Evolutionary conservation across 2,797 vertebrate genomes (phyloP), one percentile per base, ranked within the genome.

Genomic region (Euphonia xanthogaster): DNA sequence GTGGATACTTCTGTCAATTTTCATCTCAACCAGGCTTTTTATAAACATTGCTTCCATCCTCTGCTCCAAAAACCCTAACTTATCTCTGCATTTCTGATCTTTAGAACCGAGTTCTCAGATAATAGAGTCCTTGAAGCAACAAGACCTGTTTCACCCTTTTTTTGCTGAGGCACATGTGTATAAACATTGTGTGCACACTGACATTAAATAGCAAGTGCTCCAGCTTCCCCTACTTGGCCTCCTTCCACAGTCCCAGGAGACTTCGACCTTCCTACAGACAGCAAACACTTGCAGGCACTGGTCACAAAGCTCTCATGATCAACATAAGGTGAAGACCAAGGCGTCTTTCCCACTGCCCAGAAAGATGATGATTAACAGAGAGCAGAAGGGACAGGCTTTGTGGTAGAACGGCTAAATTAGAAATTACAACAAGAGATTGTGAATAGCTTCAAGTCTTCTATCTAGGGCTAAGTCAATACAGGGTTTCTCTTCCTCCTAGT

Each of bases 1-100:
- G 39, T 31, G 85, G 33, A 54, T 30, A 47, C 20, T 84, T 93
- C 42, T 63, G 51, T 84, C 77, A 86, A 55, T 68, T 94, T 54
- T 79, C n/a, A 78, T 78, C 39, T 71, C 81, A 91, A 4, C 10
- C 25, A 83, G 8, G 68, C 13, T 75, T 92, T 87, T 65, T 75
- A 67, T 12, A 48, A 21, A 55, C 12, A 27, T 11, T 53, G 48
- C 58, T 94, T 80, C 79, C 24, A 83, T 7, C 13, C 13, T 48
- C 55, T 47, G 37, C 37, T 88, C 75, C 35, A 74, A 84, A 90
- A 88, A 1, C 30, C 42, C 39, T 71, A 83, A 39, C 12, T 72
- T 84, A 65, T 7, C 65, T 71, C 67, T 44, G 14, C 55, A 70
- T 33, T 78, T 80, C 48, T 13, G 4, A 89, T 83, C 72, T 75